Evolutionary conservation across 2,113 vertebrate genomes (phyloP).

Genomic region (Notiomystis cincta): DNA sequence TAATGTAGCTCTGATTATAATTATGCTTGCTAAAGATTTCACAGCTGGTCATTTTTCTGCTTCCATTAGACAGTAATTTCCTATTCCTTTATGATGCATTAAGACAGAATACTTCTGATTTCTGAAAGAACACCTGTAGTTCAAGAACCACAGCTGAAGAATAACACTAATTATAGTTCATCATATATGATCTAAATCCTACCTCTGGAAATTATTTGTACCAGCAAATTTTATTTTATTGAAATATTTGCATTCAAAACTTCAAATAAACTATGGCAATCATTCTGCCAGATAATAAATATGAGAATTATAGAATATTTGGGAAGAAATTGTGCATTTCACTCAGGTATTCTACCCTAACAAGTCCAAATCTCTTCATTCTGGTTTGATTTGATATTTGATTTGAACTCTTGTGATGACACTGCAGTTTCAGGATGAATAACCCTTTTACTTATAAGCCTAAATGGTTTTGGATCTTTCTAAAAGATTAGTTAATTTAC

Average conservation of each 20-base stretch:
- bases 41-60: not conserved
- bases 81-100: not conserved
- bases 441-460: not conserved
- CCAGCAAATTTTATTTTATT: not conserved
- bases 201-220: not conserved
- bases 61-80: not conserved
- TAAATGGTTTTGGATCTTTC: not conserved
- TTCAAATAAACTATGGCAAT: not conserved
- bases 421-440: not conserved
- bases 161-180: not conserved
- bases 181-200: not conserved
- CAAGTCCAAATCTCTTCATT: not conserved
- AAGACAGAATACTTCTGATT: not conserved
- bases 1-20: not conserved
- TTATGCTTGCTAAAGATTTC: not conserved
- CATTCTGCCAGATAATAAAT: not conserved
- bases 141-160: not conserved
- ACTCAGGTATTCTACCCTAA: not conserved
- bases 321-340: not conserved
- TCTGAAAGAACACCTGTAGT: slow-evolving; percentile 18
- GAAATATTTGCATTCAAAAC: not conserved
- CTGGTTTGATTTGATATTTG: not conserved
- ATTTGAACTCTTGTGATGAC: not conserved
- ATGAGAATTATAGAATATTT: not conserved
- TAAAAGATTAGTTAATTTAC: not conserved